Percentiles rank a stretch among this genome's conserved stretches.
These are phyloP conservation scores for Terrapene triunguis DNA, from an alignment of 2,113 vertebrate genomes.

Conservation along the genomic window DNA sequence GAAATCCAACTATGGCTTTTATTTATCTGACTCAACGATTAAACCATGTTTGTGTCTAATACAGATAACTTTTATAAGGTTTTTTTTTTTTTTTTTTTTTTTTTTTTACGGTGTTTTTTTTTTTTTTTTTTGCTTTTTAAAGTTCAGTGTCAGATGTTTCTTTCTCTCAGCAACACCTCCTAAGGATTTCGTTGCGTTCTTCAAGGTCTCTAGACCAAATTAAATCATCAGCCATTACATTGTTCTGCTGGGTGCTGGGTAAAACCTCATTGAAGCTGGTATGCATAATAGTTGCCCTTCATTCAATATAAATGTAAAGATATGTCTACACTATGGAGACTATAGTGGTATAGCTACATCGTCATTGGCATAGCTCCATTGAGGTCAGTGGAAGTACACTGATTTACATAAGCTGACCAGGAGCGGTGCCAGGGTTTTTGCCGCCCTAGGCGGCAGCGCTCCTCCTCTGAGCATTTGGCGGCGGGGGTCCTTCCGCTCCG, in stretches of 20 bases:
- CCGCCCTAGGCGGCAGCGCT: too few relatives aligned
- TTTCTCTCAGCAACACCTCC: background rate
- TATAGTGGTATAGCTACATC: too few relatives aligned
- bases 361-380: background rate
- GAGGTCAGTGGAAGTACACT: background rate
- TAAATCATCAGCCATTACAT: background rate
- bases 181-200: background rate
- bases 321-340: too few relatives aligned
- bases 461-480: too few relatives aligned
- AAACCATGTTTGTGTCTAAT: background rate
- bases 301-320: background rate
- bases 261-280: background rate
- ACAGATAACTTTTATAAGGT: too few relatives aligned
- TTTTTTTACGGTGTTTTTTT: too few relatives aligned
- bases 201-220: background rate
- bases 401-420: conserved; percentile 13
- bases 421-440: too few relatives aligned
- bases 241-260: background rate
- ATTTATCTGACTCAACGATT: background rate
- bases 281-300: background rate
- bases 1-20: background rate
- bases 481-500: too few relatives aligned
- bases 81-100: too few relatives aligned
- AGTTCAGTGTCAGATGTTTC: background rate
- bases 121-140: background rate